These are phyloP conservation scores for Toxostoma redivivum DNA, from an alignment of 2,113 vertebrate genomes.

Conservation along the genomic window DNA sequence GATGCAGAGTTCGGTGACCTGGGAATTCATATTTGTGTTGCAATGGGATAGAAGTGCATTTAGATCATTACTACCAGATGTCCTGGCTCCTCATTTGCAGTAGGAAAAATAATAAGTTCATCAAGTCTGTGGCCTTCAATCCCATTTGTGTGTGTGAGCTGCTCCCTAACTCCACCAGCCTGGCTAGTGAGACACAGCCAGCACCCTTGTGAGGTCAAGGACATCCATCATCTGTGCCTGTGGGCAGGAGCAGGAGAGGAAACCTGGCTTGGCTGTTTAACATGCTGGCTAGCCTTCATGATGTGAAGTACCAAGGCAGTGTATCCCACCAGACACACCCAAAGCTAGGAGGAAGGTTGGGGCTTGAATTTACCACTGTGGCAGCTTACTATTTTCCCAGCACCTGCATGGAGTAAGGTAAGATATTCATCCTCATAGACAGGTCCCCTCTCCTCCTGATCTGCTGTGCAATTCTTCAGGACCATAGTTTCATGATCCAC, in stretches of 20 bases:
- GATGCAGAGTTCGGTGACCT: not conserved
- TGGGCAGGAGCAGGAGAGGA: constrained; percentile 8
- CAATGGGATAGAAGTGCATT: constrained; percentile 30
- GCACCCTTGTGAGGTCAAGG: not conserved
- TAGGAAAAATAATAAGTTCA: constrained; percentile 4
- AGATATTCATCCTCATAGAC: not conserved
- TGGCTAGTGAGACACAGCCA: accelerated
- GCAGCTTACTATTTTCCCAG: not conserved
- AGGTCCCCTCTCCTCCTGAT: not conserved
- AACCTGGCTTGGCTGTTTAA: constrained; percentile 8
- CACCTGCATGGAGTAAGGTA: constrained; percentile 16
- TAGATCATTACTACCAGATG: constrained; percentile 42
- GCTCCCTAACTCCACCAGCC: not conserved
- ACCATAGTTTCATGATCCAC: not conserved
- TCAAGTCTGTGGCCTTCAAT: not conserved
- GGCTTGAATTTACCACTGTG: not conserved
- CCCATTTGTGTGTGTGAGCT: not conserved
- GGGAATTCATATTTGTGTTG: constrained; percentile 28
- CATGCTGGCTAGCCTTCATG: not conserved
- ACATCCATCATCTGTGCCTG: constrained; percentile 26
- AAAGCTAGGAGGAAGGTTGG: not conserved
- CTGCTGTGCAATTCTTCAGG: not conserved
- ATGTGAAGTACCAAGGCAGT: not conserved
- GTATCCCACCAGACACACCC: not conserved
- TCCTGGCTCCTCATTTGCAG: not conserved